Evolutionary conservation across 2,113 vertebrate species (phyloP), one percentile per base, ranked within the genome.

Genomic region (Odontesthes bonariensis): DNA sequence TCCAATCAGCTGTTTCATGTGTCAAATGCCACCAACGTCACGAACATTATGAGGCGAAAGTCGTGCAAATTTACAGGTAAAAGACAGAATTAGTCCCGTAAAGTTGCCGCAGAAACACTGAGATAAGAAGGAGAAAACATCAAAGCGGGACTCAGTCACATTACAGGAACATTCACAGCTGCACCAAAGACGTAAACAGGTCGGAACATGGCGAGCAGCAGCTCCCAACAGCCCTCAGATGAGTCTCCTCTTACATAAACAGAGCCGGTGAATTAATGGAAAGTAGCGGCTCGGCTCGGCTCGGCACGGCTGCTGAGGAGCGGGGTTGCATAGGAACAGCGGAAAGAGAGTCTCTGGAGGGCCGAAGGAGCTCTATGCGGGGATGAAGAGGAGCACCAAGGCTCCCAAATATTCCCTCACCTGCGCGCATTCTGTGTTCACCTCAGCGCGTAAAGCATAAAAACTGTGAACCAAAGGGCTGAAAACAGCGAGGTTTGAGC

Each of bases 261-360:
- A 67, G 8, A 57, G 10, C 8, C 52, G 55, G 9, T 52, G 83
- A 81, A 86, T 85, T 76, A 86, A 77, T 44, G 86, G 81, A 84
- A 86, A 89, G 69, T 55, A 5, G 56, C 68, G 52, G 72, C 59
- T 23, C 59, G 69, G 62, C 56, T 33, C 65, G 63, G 83, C 73
- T 3, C 61, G 72, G 74, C 57, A 1, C 57, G 49, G 63, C 47
- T 49, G 66, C 22, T 10, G 40, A 38, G 53, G 32, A 66, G 71
- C 74, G 6, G 22, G 78, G 84, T 90, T 56, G 86, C 88, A 69
- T 81, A 79, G 83, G 66, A 88, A 88, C 83, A 75, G 53, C 79
- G 49, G 78, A 59, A 20, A 72, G 32, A 0, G 60, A 32, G 56
- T 74, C 77, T 88, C 86, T 9, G 63, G 79, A 59, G 85, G 69